Evolutionary conservation across 1,140 invertebrate genomes (phyloP), one percentile per base, ranked within the genome.

Genomic region (Drosophila sp.): DNA sequence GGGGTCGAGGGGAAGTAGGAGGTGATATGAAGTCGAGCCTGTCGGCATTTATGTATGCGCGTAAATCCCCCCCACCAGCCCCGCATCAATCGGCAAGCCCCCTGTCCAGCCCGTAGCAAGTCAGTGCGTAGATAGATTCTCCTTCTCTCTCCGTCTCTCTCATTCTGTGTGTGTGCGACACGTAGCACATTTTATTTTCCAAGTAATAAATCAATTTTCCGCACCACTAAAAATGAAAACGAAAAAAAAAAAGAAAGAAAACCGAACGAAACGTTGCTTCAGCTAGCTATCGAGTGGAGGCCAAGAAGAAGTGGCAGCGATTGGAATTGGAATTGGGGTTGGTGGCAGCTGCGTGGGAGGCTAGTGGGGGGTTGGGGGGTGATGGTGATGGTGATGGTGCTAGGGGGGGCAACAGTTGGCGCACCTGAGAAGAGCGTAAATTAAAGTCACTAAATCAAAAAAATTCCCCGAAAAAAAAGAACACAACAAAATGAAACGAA

Each of bases 181-280:
- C 84, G 84, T 89, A 89, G 84, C 84, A 89, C 84, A 89, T 89
- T 89, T 89, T 89, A 89, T 87, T 90, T 90, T 90, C 83, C 87
- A 90, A 90, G 87, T 87, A 90, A 90, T 90, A 90, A 90, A 90
- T 90, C 87, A 90, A 90, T 90, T 90, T 90, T 90, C 87, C 87
- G 87, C 87, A 90, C 87, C 87, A 90, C 89, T 87, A 90, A 90
- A 90, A 90, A 90, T 87, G 87, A 90, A 90, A 84, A 90, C 82
- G 82, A 87, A 83, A 80, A 25, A 47, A 47, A 90, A 90, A 90
- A 90, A 87, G 87, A 84, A 90, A 75, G 77, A 89, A 87, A 83
- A 83, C 80, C 82, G 79, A 85, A 89, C 58, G 57, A 60, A 70
- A 66, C 73, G 76, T 44, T 41, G 60, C 72, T 69, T 79, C 82